These are phyloP conservation scores for Falco naumanni DNA, from an alignment of 2,797 vertebrate genomes.

Conservation along the genomic window DNA sequence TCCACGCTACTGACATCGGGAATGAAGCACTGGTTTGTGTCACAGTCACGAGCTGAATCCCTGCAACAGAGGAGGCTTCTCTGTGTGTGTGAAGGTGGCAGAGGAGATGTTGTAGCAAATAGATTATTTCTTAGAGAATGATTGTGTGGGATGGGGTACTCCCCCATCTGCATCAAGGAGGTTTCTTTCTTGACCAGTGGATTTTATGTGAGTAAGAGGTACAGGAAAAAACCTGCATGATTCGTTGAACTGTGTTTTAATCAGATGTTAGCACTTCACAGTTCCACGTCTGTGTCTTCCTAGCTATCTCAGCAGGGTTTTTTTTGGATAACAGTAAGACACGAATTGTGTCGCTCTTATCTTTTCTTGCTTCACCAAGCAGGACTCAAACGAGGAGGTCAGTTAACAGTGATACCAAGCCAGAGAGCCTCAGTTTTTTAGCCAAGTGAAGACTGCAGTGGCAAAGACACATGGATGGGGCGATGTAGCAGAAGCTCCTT, in stretches of 20 bases:
- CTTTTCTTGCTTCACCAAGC: constrained; percentile 15
- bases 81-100: background rate
- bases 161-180: background rate
- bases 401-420: background rate
- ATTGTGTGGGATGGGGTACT: background rate
- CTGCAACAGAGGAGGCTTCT: background rate
- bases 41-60: background rate
- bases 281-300: background rate
- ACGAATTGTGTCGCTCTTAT: background rate
- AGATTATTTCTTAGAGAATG: background rate
- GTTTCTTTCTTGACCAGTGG: background rate
- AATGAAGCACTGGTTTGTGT: background rate
- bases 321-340: background rate
- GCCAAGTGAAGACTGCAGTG: background rate
- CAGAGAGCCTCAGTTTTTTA: background rate
- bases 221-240: background rate
- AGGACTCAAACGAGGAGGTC: background rate
- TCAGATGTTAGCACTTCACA: background rate
- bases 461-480: background rate
- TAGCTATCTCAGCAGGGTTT: background rate
- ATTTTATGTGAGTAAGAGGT: background rate
- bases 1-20: fast-evolving
- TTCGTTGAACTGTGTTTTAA: background rate
- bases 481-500: background rate
- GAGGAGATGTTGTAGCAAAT: background rate